Evolutionary conservation across 2,888 invertebrate genomes (phyloP).

Genomic region (Mesorhabditis sp.): DNA sequence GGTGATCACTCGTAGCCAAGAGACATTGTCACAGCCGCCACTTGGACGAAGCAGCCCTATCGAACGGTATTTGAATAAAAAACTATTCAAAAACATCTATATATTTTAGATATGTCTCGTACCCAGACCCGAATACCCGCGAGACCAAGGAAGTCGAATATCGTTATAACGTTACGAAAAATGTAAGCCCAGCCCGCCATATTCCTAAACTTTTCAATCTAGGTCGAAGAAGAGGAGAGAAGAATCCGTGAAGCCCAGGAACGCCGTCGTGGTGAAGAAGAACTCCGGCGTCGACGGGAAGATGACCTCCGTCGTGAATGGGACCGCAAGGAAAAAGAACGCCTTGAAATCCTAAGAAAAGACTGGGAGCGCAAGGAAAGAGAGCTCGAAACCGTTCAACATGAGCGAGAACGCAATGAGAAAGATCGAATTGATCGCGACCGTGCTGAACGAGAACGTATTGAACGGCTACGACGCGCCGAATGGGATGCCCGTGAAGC

Average conservation of each 20-base stretch:
- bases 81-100: not conserved
- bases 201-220: slow-evolving; percentile 19
- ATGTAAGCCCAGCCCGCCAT: not conserved
- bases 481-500: slow-evolving; percentile 55
- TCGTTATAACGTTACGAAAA: slow-evolving; percentile 1
- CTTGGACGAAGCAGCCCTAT: not conserved
- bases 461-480: slow-evolving; percentile 25
- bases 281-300: slow-evolving; percentile 44
- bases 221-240: slow-evolving; percentile 54
- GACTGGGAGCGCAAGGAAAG: slow-evolving; percentile 26
- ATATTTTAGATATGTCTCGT: slow-evolving; percentile 26
- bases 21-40: slow-evolving; percentile 43
- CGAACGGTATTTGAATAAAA: not conserved
- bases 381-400: slow-evolving; percentile 33
- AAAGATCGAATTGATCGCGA: slow-evolving; percentile 46
- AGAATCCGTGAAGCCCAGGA: slow-evolving; percentile 48
- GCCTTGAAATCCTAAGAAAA: slow-evolving; percentile 9
- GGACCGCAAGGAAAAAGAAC: slow-evolving; percentile 43
- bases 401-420: slow-evolving; percentile 41
- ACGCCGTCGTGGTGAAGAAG: slow-evolving; percentile 40
- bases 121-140: slow-evolving; percentile 35
- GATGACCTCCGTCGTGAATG: slow-evolving; percentile 41
- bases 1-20: slow-evolving; percentile 54
- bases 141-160: slow-evolving; percentile 34
- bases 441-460: slow-evolving; percentile 29